These are phyloP conservation scores for Acipenser oxyrinchus DNA, from an alignment of 2,797 vertebrate genomes.

Conservation along the genomic window DNA sequence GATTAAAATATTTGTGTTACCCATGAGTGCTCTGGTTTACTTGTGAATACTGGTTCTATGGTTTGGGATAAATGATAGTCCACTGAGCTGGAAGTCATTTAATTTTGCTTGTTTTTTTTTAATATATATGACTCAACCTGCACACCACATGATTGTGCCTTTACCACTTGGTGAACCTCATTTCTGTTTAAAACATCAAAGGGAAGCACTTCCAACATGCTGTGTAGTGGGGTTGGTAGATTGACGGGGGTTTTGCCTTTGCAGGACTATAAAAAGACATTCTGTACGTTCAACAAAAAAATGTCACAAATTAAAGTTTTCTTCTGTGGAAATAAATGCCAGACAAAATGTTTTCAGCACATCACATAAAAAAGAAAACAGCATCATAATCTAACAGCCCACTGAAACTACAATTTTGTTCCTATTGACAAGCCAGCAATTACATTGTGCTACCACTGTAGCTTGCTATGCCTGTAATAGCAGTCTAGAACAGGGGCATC, in stretches of 20 bases:
- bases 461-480: neutral
- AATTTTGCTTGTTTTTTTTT: neutral
- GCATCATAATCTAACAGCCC: neutral
- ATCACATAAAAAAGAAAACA: neutral
- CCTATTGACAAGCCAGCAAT: slow-evolving; percentile 1
- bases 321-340: too few relatives aligned
- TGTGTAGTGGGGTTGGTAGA: too few relatives aligned
- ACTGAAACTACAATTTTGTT: neutral
- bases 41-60: neutral
- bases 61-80: neutral
- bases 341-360: neutral
- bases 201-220: too few relatives aligned
- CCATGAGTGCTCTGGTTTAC: neutral
- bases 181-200: too few relatives aligned
- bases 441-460: neutral
- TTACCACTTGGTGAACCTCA: too few relatives aligned
- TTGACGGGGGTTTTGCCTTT: too few relatives aligned
- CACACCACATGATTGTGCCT: too few relatives aligned
- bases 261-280: too few relatives aligned
- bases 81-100: neutral
- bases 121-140: too few relatives aligned
- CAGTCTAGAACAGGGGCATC: neutral
- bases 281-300: too few relatives aligned
- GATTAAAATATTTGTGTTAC: neutral
- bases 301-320: too few relatives aligned